Evolutionary conservation across 1,140 invertebrate genomes (phyloP).

Genomic region (Drosophila bocki): DNA sequence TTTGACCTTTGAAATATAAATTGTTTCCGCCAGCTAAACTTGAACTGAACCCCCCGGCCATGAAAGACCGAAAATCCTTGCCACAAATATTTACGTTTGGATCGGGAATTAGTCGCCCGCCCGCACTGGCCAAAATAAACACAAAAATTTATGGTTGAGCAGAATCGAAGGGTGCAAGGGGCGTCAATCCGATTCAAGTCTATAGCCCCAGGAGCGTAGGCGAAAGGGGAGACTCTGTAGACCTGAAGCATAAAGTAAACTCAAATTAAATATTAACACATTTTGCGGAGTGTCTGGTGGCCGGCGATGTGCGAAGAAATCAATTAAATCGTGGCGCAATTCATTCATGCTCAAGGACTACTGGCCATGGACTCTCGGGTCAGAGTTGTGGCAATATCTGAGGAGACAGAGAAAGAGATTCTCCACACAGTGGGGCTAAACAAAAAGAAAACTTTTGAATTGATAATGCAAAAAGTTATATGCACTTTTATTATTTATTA

Average conservation of each 20-base stretch:
- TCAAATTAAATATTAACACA: slow-evolving; percentile 65
- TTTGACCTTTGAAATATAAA: slow-evolving; percentile 61
- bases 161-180: slow-evolving; percentile 4
- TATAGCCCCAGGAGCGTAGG: background rate
- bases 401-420: background rate
- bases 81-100: slow-evolving; percentile 43
- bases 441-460: background rate
- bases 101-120: slow-evolving; percentile 45
- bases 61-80: slow-evolving; percentile 35
- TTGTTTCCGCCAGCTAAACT: slow-evolving; percentile 40
- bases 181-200: slow-evolving; percentile 30
- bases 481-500: slow-evolving; percentile 5
- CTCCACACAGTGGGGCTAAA: background rate
- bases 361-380: background rate
- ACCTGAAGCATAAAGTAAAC: slow-evolving; percentile 44
- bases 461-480: slow-evolving; percentile 14
- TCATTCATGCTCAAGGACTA: slow-evolving; percentile 26
- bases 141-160: slow-evolving; percentile 28
- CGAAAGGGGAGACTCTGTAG: background rate
- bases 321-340: slow-evolving; percentile 49
- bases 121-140: slow-evolving; percentile 49
- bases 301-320: slow-evolving; percentile 55
- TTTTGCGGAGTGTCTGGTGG: slow-evolving; percentile 31
- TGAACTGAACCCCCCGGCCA: slow-evolving; percentile 60
- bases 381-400: background rate